phyloP scores from a whole-genome alignment of 2,888 invertebrate genomes.

The Venusia cambrica region DNA sequence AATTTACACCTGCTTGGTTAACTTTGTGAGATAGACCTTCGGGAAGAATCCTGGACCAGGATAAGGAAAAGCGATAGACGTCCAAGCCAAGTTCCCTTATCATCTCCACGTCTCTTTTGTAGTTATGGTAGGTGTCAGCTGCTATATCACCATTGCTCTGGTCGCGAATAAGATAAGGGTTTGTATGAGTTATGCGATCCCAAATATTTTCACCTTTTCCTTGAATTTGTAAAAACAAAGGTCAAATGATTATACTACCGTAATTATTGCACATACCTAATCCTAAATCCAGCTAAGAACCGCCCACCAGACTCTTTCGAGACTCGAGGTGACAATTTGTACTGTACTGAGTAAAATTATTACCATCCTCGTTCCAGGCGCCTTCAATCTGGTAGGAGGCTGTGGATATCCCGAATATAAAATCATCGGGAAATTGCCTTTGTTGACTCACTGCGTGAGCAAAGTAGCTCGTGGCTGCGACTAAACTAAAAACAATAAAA shows the following conservation, averaged over 20 bases:
- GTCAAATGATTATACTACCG: no score
- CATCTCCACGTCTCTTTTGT: constrained; percentile 77
- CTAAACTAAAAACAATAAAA: constrained; percentile 23
- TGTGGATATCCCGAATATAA: constrained; percentile 55
- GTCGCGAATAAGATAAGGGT: constrained; percentile 43
- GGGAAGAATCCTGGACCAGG: constrained; percentile 83
- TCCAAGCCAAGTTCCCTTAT: constrained; percentile 65
- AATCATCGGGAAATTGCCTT: constrained; percentile 51
- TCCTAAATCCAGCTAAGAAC: no score
- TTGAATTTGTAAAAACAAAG: no score
- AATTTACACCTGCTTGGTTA: constrained; percentile 81
- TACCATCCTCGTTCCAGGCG: constrained; percentile 56
- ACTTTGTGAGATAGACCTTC: constrained; percentile 70
- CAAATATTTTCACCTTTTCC: constrained; percentile 56
- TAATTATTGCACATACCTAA: no score
- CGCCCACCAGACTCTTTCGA: no score
- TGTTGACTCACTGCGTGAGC: constrained; percentile 24
- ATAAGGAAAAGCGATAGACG: constrained; percentile 77
- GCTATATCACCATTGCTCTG: constrained; percentile 79
- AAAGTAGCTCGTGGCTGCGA: constrained; percentile 24
- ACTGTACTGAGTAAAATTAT: no score
- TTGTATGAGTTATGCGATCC: constrained; percentile 51
- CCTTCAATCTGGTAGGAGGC: constrained; percentile 60
- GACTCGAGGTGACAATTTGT: no score
- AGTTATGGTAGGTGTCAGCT: constrained; percentile 81